Conservation (phyloP, 2,888 invertebrate species). For the Anoncus sp. region DNA sequence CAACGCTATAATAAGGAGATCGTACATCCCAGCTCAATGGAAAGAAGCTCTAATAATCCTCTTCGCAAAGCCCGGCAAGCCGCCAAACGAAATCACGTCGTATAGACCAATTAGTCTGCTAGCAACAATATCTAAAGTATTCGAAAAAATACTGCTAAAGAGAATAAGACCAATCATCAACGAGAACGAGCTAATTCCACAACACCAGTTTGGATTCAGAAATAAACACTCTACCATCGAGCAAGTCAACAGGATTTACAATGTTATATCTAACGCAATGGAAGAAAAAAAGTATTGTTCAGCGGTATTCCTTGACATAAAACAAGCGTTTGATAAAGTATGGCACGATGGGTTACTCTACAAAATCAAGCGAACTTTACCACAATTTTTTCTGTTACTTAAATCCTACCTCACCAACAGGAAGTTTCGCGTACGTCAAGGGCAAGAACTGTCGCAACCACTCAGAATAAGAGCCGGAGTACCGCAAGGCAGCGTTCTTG, state of each 20-base stretch:
- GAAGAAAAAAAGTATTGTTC: neutral
- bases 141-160: slow-evolving; percentile 67
- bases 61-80: neutral
- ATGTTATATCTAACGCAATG: neutral
- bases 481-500: slow-evolving; percentile 65
- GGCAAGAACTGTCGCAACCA: neutral
- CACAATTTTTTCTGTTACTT: neutral
- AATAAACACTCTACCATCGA: slow-evolving; percentile 38
- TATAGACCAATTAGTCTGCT: slow-evolving; percentile 46
- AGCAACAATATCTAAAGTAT: slow-evolving; percentile 42
- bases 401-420: slow-evolving; percentile 17
- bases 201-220: slow-evolving; percentile 19
- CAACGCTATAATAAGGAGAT: too few relatives aligned
- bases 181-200: neutral
- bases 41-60: neutral
- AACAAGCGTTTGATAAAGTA: neutral
- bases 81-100: slow-evolving; percentile 5
- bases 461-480: slow-evolving; percentile 9
- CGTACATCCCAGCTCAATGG: too few relatives aligned
- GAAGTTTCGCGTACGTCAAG: neutral
- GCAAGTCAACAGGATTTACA: neutral
- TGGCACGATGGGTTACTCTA: neutral
- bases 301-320: neutral
- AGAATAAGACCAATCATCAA: slow-evolving; percentile 35
- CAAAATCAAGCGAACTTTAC: neutral